phyloP scores from a whole-genome alignment of 2,888 invertebrate species.

The Brachypalpus laphriformis region DNA sequence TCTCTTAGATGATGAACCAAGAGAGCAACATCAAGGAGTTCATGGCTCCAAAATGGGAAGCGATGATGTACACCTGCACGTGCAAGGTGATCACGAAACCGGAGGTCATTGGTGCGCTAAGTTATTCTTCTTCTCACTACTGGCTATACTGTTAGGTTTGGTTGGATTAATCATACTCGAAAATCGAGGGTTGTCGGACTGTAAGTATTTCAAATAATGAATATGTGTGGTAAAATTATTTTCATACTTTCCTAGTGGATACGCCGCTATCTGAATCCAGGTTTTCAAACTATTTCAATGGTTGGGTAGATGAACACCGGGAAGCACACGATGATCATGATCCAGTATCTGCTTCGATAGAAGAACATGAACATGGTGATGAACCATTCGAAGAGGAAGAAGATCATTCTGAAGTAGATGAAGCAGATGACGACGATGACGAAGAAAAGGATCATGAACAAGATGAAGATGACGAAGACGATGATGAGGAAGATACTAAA shows the following conservation, averaged over 20 bases:
- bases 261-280: constrained; percentile 86
- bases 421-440: constrained; percentile 76
- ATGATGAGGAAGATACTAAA: constrained; percentile 79
- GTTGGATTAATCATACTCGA: constrained; percentile 91
- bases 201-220: constrained; percentile 84
- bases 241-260: constrained; percentile 83
- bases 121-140: constrained; percentile 90
- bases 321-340: constrained; percentile 80
- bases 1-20: constrained; percentile 80
- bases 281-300: constrained; percentile 90
- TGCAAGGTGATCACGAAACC: constrained; percentile 89
- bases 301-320: constrained; percentile 86
- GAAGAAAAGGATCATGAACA: constrained; percentile 76
- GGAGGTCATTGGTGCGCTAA: constrained; percentile 94
- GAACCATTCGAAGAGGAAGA: constrained; percentile 78
- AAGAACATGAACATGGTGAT: constrained; percentile 80
- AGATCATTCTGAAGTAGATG: constrained; percentile 78
- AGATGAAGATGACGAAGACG: constrained; percentile 78
- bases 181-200: constrained; percentile 90
- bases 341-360: constrained; percentile 78
- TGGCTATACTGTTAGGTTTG: constrained; percentile 88
- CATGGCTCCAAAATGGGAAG: constrained; percentile 83
- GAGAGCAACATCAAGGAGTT: constrained; percentile 80
- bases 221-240: not conserved
- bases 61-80: constrained; percentile 90